These are phyloP conservation scores for Manis pentadactyla DNA, from an alignment of 2,797 vertebrate species.

Conservation along the genomic window DNA sequence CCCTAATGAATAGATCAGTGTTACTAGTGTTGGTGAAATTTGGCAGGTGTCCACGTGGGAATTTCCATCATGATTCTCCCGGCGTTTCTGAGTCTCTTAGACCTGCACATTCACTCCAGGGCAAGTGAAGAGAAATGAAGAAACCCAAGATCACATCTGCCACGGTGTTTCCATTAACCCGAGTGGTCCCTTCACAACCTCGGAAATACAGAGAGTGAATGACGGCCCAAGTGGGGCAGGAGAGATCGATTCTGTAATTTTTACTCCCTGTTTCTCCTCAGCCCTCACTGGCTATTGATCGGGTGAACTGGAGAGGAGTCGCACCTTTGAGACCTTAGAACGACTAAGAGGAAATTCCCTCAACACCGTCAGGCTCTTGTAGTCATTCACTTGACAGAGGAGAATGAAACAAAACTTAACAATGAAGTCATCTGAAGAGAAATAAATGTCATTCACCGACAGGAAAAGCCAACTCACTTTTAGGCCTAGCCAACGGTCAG, in stretches of 20 bases:
- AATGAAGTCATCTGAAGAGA: slow-evolving; percentile 55
- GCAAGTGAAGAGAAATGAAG: slow-evolving; percentile 72
- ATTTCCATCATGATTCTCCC: slow-evolving; percentile 66
- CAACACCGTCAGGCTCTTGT: slow-evolving; percentile 48
- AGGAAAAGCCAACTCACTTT: background rate
- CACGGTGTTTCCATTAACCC: slow-evolving; percentile 80
- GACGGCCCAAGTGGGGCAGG: slow-evolving; percentile 73
- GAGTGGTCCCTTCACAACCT: slow-evolving; percentile 76
- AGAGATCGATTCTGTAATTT: slow-evolving; percentile 75
- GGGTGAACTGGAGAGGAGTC: slow-evolving; percentile 72
- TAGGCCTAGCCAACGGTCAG: background rate
- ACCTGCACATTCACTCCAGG: slow-evolving; percentile 61
- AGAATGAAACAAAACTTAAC: slow-evolving; percentile 67
- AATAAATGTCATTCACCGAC: background rate
- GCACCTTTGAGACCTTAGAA: slow-evolving; percentile 66
- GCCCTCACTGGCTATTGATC: slow-evolving; percentile 81
- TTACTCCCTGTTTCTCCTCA: slow-evolving; percentile 76
- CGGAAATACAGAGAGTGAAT: slow-evolving; percentile 76
- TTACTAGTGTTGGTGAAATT: slow-evolving; percentile 61
- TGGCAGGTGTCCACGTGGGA: slow-evolving; percentile 57
- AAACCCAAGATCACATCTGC: slow-evolving; percentile 65
- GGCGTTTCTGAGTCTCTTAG: slow-evolving; percentile 56
- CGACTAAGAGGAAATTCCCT: slow-evolving; percentile 65
- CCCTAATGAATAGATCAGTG: background rate
- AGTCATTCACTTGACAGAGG: slow-evolving; percentile 61